A percentile compares a stretch with the other conserved stretches of the same genome.
phyloP scores from a whole-genome alignment of 2,888 invertebrate species.

The Apodemia hepburni region DNA sequence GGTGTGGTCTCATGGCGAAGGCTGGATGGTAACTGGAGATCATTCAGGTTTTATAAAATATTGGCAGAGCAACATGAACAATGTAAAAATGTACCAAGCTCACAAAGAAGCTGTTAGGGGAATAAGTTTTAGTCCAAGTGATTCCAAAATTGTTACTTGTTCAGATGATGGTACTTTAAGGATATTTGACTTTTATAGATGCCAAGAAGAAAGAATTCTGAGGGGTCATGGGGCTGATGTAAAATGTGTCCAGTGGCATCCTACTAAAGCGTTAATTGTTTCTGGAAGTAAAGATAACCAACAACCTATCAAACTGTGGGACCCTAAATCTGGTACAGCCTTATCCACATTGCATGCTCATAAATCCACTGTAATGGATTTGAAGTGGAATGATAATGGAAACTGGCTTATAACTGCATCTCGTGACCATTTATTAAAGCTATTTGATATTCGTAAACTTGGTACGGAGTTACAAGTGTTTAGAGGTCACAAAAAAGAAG shows the following conservation, averaged over 20 bases:
- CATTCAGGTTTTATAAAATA: conserved; percentile 99
- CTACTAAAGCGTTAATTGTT: conserved; percentile 96
- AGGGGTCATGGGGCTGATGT: conserved; percentile 99
- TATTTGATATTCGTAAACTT: conserved; percentile 98
- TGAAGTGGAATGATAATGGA: conserved; percentile 99
- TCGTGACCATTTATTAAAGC: conserved; percentile 96
- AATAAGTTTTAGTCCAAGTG: conserved; percentile 99
- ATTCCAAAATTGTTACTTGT: conserved; percentile 99
- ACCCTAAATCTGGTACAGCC: conserved; percentile 97
- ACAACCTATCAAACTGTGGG: conserved; percentile 99
- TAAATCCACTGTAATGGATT: conserved; percentile 99
- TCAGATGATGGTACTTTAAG: conserved; percentile 99
- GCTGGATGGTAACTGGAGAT: conserved; percentile 99
- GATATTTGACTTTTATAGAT: conserved; percentile 99
- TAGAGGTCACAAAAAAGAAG: conserved; percentile 99
- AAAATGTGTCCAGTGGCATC: conserved; percentile 99
- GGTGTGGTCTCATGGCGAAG: conserved; percentile 99
- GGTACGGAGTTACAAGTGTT: conserved; percentile 98
- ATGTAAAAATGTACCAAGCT: conserved; percentile 99
- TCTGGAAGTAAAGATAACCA: conserved; percentile 99
- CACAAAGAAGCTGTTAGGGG: conserved; percentile 99
- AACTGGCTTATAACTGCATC: conserved; percentile 99
- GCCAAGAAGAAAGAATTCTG: conserved; percentile 96
- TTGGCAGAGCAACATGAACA: conserved; percentile 99
- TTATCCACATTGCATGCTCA: conserved; percentile 99